Evolutionary conservation across 2,888 invertebrate species (phyloP).

Genomic region (Xestia c-nigrum): DNA sequence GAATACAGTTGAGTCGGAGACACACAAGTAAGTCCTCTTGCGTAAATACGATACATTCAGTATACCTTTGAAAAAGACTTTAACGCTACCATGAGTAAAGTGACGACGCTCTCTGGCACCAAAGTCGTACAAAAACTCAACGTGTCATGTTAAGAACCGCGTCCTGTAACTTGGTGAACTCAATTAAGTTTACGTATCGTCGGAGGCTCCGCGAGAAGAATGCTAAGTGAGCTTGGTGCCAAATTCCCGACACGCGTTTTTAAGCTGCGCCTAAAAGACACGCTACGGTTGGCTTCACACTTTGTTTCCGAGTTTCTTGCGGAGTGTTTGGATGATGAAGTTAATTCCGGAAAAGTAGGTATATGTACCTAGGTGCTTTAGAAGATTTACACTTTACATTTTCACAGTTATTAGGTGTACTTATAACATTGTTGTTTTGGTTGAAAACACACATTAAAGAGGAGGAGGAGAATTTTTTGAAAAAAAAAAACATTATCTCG

Average conservation of each 20-base stretch:
- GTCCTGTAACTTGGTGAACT: constrained; percentile 59
- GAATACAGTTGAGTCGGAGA: not conserved
- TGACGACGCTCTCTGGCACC: not conserved
- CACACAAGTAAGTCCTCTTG: not conserved
- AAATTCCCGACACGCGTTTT: constrained; percentile 42
- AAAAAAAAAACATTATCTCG: not conserved
- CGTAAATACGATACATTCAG: constrained; percentile 1
- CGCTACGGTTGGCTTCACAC: constrained; percentile 27
- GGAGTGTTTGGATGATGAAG: constrained; percentile 13
- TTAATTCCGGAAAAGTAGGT: constrained; percentile 23
- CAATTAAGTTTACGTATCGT: constrained; percentile 67
- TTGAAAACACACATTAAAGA: not conserved
- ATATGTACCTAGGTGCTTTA: not conserved
- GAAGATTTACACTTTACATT: no score
- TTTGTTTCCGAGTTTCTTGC: constrained; percentile 44
- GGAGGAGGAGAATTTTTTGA: not conserved
- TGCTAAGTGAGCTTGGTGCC: constrained; percentile 48
- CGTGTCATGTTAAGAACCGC: not conserved
- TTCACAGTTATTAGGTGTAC: not conserved
- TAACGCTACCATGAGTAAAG: not conserved
- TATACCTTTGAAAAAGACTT: not conserved
- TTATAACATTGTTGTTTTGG: not conserved
- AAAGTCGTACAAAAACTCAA: not conserved
- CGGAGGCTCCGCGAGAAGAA: constrained; percentile 51
- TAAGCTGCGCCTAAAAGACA: constrained; percentile 32